Percentiles rank a stretch among this genome's conserved stretches.
Conservation (phyloP, 2,113 vertebrate species). For the Zosterops pallidus region DNA sequence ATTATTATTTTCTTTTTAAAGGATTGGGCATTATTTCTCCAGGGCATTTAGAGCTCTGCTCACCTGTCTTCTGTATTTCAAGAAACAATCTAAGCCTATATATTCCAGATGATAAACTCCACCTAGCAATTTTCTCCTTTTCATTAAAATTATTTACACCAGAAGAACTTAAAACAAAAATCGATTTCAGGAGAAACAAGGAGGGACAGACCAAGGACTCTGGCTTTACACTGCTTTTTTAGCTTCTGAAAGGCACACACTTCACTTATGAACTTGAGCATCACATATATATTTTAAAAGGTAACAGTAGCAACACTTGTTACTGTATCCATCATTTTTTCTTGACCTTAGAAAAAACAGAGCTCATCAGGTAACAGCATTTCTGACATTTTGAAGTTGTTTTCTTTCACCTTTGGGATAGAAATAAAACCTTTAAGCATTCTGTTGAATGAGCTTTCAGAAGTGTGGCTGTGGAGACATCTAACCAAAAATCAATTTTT, state of each 20-base stretch:
- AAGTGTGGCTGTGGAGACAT: not conserved
- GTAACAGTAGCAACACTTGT: slow-evolving; percentile 31
- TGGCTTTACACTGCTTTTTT: not conserved
- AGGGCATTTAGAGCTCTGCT: not conserved
- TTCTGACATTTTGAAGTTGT: slow-evolving; percentile 56
- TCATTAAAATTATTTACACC: slow-evolving; percentile 66
- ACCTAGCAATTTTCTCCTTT: slow-evolving; percentile 54
- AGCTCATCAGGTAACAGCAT: slow-evolving; percentile 35
- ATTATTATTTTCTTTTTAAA: not conserved
- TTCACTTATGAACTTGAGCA: not conserved
- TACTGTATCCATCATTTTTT: slow-evolving; percentile 31
- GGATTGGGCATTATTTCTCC: not conserved
- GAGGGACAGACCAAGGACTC: slow-evolving; percentile 36
- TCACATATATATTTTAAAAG: slow-evolving; percentile 49
- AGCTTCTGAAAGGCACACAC: not conserved
- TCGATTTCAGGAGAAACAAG: slow-evolving; percentile 24
- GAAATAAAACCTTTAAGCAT: slow-evolving; percentile 47
- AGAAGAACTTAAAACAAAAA: slow-evolving; percentile 61
- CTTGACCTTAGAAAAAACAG: slow-evolving; percentile 44
- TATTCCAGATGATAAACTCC: slow-evolving; percentile 35
- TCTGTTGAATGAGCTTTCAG: slow-evolving; percentile 20
- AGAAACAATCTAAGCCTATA: slow-evolving; percentile 11
- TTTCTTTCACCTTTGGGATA: slow-evolving; percentile 49
- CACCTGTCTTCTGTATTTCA: slow-evolving; percentile 8
- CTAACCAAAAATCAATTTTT: not conserved